Evolutionary conservation across 2,888 invertebrate genomes (phyloP).

Genomic region (Arge pagana): DNA sequence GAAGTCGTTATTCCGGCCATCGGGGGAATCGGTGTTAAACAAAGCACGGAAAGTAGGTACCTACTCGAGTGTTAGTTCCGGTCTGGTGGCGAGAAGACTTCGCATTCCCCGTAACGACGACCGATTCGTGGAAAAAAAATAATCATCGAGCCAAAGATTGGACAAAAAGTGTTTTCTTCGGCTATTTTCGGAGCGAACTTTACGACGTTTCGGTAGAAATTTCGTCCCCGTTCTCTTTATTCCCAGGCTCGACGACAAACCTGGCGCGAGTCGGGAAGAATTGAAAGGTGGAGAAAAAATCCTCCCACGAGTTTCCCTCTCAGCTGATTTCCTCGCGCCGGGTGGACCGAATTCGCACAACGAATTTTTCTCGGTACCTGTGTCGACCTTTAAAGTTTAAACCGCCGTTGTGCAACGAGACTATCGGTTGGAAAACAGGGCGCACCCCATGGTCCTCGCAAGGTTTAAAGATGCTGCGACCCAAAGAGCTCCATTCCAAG

Average conservation of each 20-base stretch:
- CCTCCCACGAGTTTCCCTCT: constrained; percentile 15
- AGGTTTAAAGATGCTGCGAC: constrained; percentile 17
- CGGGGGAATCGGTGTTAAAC: constrained; percentile 5
- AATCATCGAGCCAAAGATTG: too few species aligned
- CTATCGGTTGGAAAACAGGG: constrained; percentile 12
- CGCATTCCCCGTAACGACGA: background rate
- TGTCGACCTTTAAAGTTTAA: constrained; percentile 15
- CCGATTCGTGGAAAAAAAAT: background rate
- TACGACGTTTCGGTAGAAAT: too few species aligned
- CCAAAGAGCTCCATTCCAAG: background rate
- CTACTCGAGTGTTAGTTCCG: constrained; percentile 9
- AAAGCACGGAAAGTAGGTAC: constrained; percentile 12
- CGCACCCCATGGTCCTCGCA: constrained; percentile 14
- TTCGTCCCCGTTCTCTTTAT: too few species aligned
- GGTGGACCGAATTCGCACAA: constrained; percentile 10
- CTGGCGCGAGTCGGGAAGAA: too few species aligned
- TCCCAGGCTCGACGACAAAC: too few species aligned
- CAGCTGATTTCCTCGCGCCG: constrained; percentile 13
- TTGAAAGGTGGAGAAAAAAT: background rate
- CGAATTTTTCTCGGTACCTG: background rate
- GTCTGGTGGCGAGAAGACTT: background rate
- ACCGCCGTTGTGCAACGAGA: constrained; percentile 6
- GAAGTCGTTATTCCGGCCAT: constrained; percentile 11
- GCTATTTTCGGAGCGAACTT: too few species aligned
- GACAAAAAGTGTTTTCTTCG: too few species aligned